phyloP scores from a whole-genome alignment of 2,888 invertebrate species.

The Nysson spinosus region DNA sequence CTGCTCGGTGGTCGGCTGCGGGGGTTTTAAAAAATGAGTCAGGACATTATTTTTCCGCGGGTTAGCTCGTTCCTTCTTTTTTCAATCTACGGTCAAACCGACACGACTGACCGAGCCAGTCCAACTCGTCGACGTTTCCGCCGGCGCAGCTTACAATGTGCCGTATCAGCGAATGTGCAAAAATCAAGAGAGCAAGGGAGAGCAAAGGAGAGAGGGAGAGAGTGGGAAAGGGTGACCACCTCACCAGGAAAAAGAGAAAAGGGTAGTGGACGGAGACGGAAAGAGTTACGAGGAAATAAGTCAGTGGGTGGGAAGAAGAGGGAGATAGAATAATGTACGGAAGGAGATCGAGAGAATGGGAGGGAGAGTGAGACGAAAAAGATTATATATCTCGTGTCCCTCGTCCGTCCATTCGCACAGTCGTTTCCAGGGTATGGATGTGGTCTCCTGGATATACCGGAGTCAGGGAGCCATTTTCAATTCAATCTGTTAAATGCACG shows the following conservation, averaged over 20 bases:
- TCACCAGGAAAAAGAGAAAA: conserved; percentile 3
- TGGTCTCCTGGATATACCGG: conserved; percentile 67
- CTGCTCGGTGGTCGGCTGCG: conserved; percentile 23
- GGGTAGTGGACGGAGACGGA: not conserved
- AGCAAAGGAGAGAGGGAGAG: not conserved
- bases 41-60: conserved; percentile 71
- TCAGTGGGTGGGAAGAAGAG: not conserved
- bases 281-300: conserved; percentile 6
- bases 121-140: conserved; percentile 54
- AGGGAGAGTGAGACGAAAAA: conserved; percentile 17
- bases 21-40: conserved; percentile 67
- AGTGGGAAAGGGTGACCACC: conserved; percentile 26
- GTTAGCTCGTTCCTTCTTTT: conserved; percentile 14
- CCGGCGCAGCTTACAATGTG: conserved; percentile 66
- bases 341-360: not conserved
- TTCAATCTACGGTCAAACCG: conserved; percentile 36
- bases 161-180: conserved; percentile 73
- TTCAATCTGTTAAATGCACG: conserved; percentile 76
- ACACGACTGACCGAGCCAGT: conserved; percentile 61
- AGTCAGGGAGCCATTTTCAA: conserved; percentile 74
- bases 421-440: conserved; percentile 70
- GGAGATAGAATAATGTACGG: no score
- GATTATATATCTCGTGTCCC: conserved; percentile 43
- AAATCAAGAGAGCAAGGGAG: conserved; percentile 64
- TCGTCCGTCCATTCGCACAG: conserved; percentile 58